Conservation (phyloP, 2,113 vertebrate genomes). For the Brachypodius melanocephalos region DNA sequence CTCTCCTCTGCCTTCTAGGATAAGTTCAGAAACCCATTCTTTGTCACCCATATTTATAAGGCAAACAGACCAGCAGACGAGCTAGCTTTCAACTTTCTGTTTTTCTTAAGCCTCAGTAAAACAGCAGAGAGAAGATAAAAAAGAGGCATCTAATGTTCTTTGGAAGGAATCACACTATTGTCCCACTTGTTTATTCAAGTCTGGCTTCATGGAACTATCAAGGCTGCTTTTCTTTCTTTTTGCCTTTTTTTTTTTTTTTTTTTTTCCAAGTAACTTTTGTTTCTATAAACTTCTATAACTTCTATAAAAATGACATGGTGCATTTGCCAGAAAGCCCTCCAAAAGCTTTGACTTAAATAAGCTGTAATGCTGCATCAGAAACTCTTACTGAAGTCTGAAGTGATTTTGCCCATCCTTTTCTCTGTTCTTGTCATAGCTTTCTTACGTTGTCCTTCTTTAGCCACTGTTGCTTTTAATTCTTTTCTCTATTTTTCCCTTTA, state of each 20-base stretch:
- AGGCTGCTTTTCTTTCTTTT: not conserved
- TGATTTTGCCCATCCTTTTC: not conserved
- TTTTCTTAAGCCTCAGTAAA: not conserved
- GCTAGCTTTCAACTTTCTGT: not conserved
- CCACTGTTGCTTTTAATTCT: not conserved
- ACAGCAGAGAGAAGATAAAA: not conserved
- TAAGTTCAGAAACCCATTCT: not conserved
- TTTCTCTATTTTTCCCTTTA: not conserved
- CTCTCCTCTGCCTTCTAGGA: fast-evolving
- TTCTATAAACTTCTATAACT: too few relatives aligned
- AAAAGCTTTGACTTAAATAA: not conserved
- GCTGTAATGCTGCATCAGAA: not conserved
- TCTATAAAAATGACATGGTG: not conserved
- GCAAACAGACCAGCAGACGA: not conserved
- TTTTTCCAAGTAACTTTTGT: not conserved
- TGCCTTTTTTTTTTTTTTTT: not conserved
- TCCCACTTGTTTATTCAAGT: not conserved
- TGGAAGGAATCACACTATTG: not conserved
- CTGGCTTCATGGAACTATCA: not conserved
- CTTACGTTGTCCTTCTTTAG: not conserved
- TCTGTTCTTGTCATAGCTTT: not conserved
- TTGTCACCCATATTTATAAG: not conserved
- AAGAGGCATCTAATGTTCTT: not conserved
- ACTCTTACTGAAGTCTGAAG: not conserved
- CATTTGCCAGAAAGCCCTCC: not conserved